A percentile compares a stretch with the other conserved stretches of the same genome.
Conservation (phyloP, 2,113 vertebrate genomes). For the Stigmatopora argus region DNA sequence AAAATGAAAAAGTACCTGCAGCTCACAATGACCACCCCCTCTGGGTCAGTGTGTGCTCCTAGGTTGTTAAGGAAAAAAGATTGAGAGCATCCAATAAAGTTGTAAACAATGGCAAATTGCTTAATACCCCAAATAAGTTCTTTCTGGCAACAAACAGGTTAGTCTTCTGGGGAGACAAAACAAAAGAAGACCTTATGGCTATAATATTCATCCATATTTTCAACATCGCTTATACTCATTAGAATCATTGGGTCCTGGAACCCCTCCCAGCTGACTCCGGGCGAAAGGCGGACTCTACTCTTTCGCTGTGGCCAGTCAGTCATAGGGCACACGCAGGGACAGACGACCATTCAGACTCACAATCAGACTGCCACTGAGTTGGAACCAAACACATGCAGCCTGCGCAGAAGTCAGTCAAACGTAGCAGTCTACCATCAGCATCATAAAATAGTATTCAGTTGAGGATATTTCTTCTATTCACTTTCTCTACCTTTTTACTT, state of each 20-base stretch:
- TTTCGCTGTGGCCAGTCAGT: too few species aligned
- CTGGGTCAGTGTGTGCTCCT: slow-evolving; percentile 31
- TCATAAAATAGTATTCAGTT: background rate
- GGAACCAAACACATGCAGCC: too few species aligned
- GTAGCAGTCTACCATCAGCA: too few species aligned
- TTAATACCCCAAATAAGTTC: slow-evolving; percentile 63
- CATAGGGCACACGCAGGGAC: too few species aligned
- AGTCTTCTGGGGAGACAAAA: slow-evolving; percentile 30
- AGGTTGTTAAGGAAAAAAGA: slow-evolving; percentile 26
- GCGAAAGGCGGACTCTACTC: too few species aligned
- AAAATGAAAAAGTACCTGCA: slow-evolving; percentile 34
- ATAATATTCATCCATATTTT: background rate
- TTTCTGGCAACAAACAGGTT: slow-evolving; percentile 48
- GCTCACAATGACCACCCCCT: slow-evolving; percentile 40
- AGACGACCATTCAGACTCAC: too few species aligned
- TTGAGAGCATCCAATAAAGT: slow-evolving; percentile 26
- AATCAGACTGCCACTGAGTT: too few species aligned
- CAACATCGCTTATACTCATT: too few species aligned
- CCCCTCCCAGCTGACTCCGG: too few species aligned
- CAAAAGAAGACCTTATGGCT: slow-evolving; percentile 26
- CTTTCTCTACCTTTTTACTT: too few species aligned
- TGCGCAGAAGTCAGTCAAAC: too few species aligned
- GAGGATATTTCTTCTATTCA: background rate
- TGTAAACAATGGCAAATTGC: slow-evolving; percentile 65
- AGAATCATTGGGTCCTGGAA: too few species aligned